Evolutionary conservation across 2,888 invertebrate species (phyloP).

Genomic region (Leptopilina drosophilae): DNA sequence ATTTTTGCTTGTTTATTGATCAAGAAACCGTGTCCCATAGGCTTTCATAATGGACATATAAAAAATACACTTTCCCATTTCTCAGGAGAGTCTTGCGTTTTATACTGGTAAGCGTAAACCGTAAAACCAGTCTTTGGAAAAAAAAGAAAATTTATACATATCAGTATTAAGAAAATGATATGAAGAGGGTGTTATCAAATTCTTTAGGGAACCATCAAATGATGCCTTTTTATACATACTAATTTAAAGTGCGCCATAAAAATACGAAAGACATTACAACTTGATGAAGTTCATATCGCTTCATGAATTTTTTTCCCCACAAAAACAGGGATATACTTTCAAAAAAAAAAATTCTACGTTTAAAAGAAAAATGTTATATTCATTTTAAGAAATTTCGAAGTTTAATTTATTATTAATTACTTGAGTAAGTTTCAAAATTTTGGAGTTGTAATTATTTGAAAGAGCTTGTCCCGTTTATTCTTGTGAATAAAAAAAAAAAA

Average conservation of each 20-base stretch:
- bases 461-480: too few relatives aligned
- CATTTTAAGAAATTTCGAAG: too few relatives aligned
- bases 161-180: conserved; percentile 9
- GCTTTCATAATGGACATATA: background rate
- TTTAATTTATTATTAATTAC: too few relatives aligned
- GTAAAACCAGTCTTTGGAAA: conserved; percentile 12
- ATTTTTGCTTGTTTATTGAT: background rate
- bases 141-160: conserved; percentile 11
- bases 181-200: conserved; percentile 22
- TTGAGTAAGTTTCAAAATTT: too few relatives aligned
- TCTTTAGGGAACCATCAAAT: conserved; percentile 15
- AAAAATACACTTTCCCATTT: background rate
- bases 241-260: background rate
- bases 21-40: background rate
- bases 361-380: too few relatives aligned
- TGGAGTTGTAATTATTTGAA: too few relatives aligned
- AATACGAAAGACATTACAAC: background rate
- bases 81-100: conserved; percentile 7
- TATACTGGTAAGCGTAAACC: conserved; percentile 10
- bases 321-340: background rate
- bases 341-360: too few relatives aligned
- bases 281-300: background rate
- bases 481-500: too few relatives aligned
- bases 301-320: background rate
- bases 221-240: conserved; percentile 8